Conservation (phyloP, 2,113 vertebrate genomes). For the human (Homo sapiens) region DNA sequence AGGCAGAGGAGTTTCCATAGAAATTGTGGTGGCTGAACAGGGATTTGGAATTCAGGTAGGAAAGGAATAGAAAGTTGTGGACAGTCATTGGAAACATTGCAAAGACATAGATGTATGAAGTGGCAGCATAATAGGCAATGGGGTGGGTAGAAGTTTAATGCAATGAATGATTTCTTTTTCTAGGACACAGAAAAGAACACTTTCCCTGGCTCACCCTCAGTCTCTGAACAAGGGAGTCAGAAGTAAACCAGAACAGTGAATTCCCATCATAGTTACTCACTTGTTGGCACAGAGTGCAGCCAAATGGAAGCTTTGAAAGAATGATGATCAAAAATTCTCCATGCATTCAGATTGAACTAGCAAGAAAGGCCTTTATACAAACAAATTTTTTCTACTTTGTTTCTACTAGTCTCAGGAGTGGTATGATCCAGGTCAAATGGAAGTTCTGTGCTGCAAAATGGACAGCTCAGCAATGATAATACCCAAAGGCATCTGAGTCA, state of each 20-base stretch:
- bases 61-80: neutral
- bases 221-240: neutral
- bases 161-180: neutral
- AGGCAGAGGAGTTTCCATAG: neutral
- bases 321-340: conserved; percentile 17
- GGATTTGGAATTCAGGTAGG: neutral
- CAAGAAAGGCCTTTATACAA: conserved; percentile 51
- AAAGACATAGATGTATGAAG: neutral
- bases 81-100: neutral
- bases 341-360: conserved; percentile 12
- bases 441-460: neutral
- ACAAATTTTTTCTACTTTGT: neutral
- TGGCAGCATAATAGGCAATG: neutral
- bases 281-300: conserved; percentile 21
- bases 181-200: neutral
- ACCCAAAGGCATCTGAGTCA: conserved; percentile 9
- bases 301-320: conserved; percentile 27
- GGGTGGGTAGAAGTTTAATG: neutral
- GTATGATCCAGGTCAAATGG: conserved; percentile 25
- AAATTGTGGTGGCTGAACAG: neutral
- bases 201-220: neutral
- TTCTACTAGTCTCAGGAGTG: conserved; percentile 23
- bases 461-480: neutral
- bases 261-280: conserved; percentile 26
- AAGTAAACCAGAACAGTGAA: conserved; percentile 27